Conservation (phyloP, 64 coral and sea anemone species). For the Actinia tenebrosa region DNA sequence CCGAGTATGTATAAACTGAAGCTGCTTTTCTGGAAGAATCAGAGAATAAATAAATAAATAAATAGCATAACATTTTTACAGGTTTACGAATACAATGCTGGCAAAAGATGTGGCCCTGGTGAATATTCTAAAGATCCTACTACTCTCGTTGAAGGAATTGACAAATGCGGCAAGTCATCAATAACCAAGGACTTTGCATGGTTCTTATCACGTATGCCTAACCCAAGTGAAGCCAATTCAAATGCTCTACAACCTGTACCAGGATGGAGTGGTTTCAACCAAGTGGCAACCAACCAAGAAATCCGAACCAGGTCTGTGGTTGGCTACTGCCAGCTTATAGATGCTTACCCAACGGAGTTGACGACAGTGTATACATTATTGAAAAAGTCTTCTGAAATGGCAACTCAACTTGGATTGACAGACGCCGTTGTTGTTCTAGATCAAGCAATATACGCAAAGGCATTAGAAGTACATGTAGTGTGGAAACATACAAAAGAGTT, state of each 20-base stretch:
- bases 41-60: not conserved
- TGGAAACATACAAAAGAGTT: slow-evolving; percentile 56
- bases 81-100: slow-evolving; percentile 20
- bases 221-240: not conserved
- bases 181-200: slow-evolving; percentile 5
- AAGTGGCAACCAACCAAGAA: slow-evolving; percentile 19
- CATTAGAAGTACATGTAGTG: slow-evolving; percentile 42
- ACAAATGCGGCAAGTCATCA: not conserved
- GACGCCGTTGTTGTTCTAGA: slow-evolving; percentile 36
- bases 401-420: slow-evolving; percentile 24
- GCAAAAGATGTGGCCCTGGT: slow-evolving; percentile 6
- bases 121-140: not conserved
- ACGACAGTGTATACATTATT: slow-evolving; percentile 29
- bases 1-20: not conserved
- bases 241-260: slow-evolving; percentile 9
- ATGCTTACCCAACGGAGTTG: slow-evolving; percentile 30
- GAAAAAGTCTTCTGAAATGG: slow-evolving; percentile 32
- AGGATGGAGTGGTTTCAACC: slow-evolving; percentile 17
- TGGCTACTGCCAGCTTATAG: slow-evolving; percentile 28
- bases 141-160: not conserved
- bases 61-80: not conserved
- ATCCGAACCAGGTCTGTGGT: slow-evolving; percentile 13
- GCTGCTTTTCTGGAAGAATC: not conserved
- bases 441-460: slow-evolving; percentile 55
- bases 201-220: not conserved